Conservation (phyloP, 2,888 invertebrate species). For the Subacronicta megacephala region DNA sequence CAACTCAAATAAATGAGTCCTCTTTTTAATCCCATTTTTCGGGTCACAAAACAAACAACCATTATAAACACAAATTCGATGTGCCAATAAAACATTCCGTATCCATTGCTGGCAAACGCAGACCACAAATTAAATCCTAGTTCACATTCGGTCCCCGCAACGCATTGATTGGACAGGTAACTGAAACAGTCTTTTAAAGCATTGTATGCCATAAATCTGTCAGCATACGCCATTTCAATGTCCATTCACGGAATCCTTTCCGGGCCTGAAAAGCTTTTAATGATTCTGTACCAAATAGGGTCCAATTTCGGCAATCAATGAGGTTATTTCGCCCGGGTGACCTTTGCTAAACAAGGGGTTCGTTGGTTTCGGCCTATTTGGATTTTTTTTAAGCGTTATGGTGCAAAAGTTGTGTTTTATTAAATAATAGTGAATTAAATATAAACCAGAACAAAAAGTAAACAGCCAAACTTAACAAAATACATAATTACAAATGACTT, state of each 20-base stretch:
- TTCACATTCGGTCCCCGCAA: conserved; percentile 38
- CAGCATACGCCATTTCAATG: conserved; percentile 53
- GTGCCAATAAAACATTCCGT: conserved; percentile 30
- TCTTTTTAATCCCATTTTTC: conserved; percentile 40
- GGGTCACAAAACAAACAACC: conserved; percentile 24
- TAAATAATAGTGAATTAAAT: neutral
- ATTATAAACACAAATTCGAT: conserved; percentile 29
- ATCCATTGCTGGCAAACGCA: neutral
- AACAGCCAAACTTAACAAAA: too few relatives aligned
- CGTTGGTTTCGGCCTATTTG: conserved; percentile 26
- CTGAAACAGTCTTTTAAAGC: conserved; percentile 46
- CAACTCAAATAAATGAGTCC: conserved; percentile 40
- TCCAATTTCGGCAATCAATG: conserved; percentile 46
- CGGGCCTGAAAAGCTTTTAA: conserved; percentile 54
- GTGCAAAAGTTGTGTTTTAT: neutral
- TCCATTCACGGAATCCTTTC: conserved; percentile 55
- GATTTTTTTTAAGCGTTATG: conserved; percentile 9
- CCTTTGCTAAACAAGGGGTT: conserved; percentile 32
- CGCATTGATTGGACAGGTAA: conserved; percentile 50
- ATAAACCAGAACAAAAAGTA: too few relatives aligned
- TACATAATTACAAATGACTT: too few relatives aligned
- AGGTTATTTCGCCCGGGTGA: conserved; percentile 45
- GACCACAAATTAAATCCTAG: conserved; percentile 52
- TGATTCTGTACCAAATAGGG: conserved; percentile 46
- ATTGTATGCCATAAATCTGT: conserved; percentile 53